Evolutionary conservation across 1,140 invertebrate genomes (phyloP), one percentile per base, ranked within the genome.

Genomic region (Aphelinus certus): DNA sequence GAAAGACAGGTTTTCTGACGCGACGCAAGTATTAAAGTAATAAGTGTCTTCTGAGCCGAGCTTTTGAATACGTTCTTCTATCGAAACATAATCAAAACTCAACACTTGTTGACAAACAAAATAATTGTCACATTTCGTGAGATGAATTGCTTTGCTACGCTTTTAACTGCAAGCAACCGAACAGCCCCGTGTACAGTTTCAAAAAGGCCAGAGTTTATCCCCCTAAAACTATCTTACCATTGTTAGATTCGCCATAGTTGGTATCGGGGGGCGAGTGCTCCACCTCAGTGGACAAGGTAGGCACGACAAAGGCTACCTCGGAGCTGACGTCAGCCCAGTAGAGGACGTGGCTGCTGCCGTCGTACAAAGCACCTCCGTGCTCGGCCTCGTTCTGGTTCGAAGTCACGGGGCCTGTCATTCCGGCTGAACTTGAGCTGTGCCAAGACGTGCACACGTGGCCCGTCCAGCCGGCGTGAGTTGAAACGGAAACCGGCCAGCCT

Each of bases 311-410:
- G 0, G 96, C 96, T 71, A 99, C 92, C 89, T 99, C 97, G 1
- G 95, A 95, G 47, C 92, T 94, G 0, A 95, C 94, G 87, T 99
- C 97, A n/a, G 96, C 94, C 97, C 97, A 99, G 88, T 98, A 98
- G 2, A 99, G 85, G 1, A 97, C 92, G 78, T 92, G 90, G 60
- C 90, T 90, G 26, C 91, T 88, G 0, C 93, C 93, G 86, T 94
- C 93, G 83, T 94, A 96, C 9, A 93, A 82, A 81, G 89, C 87
- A 61, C 90, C 90, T 47, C 91, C 90, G 74, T 91, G 90, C 79
- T 89, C 87, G n/a, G 83, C 84, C 6, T 76, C 71, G 5, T 62
- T 4, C 0, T 3, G 9, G 9, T 6, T 10, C 42, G 47, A n/a
- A n/a, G 1, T 6, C 1, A 10, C 43, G n/a, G 43, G 42, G 10